Evolutionary conservation across 2,888 invertebrate genomes (phyloP).

Genomic region (Xestia rhomboidea): DNA sequence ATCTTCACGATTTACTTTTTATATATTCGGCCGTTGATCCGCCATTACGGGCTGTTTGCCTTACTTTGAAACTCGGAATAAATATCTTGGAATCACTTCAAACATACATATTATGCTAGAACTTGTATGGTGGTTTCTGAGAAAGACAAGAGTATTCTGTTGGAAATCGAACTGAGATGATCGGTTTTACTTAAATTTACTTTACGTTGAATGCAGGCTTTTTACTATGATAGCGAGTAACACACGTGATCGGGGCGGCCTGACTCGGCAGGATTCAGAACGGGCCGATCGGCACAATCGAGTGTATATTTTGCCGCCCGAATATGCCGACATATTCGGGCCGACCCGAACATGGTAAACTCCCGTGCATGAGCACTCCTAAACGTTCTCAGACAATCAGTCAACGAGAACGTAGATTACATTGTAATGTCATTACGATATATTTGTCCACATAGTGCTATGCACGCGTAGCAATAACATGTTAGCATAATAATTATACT

Average conservation of each 20-base stretch:
- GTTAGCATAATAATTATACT: constrained; percentile 64
- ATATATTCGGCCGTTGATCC: constrained; percentile 50
- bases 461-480: constrained; percentile 47
- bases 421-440: constrained; percentile 56
- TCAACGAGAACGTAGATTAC: constrained; percentile 12
- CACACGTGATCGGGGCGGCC: neutral
- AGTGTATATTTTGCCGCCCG: neutral
- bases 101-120: constrained; percentile 30
- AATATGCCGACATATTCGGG: neutral
- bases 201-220: constrained; percentile 52
- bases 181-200: constrained; percentile 6
- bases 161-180: constrained; percentile 8
- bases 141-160: neutral
- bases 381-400: neutral
- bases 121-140: constrained; percentile 13
- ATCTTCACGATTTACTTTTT: constrained; percentile 63
- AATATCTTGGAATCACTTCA: constrained; percentile 16
- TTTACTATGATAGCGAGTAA: constrained; percentile 33
- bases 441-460: constrained; percentile 53
- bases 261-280: neutral
- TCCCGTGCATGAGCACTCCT: neutral
- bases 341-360: neutral
- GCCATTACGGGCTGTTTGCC: constrained; percentile 47
- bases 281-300: neutral
- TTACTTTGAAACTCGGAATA: constrained; percentile 28